Evolutionary conservation across 2,797 vertebrate genomes (phyloP), one percentile per base, ranked within the genome.

Genomic region (Sebastes cheni): DNA sequence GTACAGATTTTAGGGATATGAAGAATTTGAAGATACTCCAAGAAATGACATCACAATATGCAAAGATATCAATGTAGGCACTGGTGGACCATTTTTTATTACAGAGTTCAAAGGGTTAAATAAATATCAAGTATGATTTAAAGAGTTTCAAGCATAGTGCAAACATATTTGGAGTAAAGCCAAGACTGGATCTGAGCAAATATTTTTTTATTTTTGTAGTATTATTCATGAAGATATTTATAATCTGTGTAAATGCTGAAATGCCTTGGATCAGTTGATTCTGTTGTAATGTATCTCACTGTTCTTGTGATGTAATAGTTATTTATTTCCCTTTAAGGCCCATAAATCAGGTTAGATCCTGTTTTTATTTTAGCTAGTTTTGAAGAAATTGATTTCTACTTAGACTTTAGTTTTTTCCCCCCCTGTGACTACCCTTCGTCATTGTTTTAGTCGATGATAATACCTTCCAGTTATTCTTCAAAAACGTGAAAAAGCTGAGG

Each of bases 401-500:
- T 59, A 23, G 16, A 34, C 25, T 46, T 72, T 1, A 30, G 11
- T 5, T 9, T 34, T 22, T 55, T 59, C 22, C 34, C 8, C 6
- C 14, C 56, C 54, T 8, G 7, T 34, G 12, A 55, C 39, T 30
- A 14, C 20, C 25, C n/a, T 46, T 52, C 25, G 30, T 79, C 77
- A 59, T 64, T 61, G 30, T 71, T 66, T 75, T 23, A 54, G 36
- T 76, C 62, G 61, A 36, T 56, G 55, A 67, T 65, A 66, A 79
- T 18, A 77, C 36, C 29, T 42, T 79, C 1, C 27, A 65, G 72
- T 89, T 52, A 58, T 87, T 88, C 76, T 81, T 77, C 46, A 82
- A 64, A 6, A 72, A 20, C 25, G 58, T 22, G 58, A 59, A 85
- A 56, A 78, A 74, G 8, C 39, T 67, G 20, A 66, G 29, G 56